phyloP scores from a whole-genome alignment of 2,113 vertebrate species.

The Macheiramphus alcinus region DNA sequence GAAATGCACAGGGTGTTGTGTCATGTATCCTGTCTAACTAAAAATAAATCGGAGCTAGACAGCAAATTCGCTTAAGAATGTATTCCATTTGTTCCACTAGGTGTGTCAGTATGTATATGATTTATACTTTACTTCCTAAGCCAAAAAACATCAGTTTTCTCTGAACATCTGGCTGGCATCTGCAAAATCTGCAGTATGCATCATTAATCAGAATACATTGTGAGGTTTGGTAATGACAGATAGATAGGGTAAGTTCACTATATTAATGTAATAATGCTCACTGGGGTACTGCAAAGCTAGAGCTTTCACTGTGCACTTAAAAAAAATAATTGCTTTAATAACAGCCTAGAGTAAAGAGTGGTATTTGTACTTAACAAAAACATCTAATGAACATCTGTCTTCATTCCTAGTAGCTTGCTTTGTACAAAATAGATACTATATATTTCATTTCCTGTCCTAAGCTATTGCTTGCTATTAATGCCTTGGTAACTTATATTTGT shows the following conservation, averaged over 20 bases:
- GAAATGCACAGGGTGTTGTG: background rate
- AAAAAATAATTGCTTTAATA: constrained; percentile 35
- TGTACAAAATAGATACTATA: background rate
- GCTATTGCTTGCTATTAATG: background rate
- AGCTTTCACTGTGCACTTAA: background rate
- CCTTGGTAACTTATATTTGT: background rate
- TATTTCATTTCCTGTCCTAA: background rate
- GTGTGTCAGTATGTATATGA: constrained; percentile 33
- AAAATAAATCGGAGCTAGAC: constrained; percentile 6
- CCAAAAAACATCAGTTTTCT: constrained; percentile 46
- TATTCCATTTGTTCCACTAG: constrained; percentile 61
- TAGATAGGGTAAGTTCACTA: constrained; percentile 26
- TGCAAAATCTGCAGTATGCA: constrained; percentile 34
- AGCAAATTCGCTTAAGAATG: background rate
- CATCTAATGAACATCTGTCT: constrained; percentile 7
- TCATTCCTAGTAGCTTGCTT: background rate
- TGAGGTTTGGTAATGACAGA: constrained; percentile 35
- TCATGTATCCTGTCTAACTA: background rate
- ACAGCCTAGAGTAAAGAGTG: background rate
- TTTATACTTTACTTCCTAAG: constrained; percentile 49
- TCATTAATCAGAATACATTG: constrained; percentile 68
- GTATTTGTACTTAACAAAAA: background rate
- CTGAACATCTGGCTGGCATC: constrained; percentile 70
- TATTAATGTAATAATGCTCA: constrained; percentile 35
- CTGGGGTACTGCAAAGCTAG: background rate